Evolutionary conservation across 2,888 invertebrate species (phyloP).

Genomic region (Phaonia tiefii): DNA sequence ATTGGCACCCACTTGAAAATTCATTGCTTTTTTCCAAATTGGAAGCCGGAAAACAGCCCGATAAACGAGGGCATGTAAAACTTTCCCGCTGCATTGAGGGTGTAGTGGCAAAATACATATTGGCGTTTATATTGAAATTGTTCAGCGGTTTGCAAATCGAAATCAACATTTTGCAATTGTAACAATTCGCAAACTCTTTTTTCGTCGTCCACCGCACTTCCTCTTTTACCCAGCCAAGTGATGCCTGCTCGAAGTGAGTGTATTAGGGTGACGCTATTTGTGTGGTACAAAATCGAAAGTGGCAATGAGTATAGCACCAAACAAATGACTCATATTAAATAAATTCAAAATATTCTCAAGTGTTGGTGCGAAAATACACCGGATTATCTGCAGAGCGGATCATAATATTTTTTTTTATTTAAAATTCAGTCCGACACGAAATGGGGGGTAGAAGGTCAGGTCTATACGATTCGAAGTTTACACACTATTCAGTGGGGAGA

Average conservation of each 20-base stretch:
- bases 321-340: no score
- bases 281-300: no score
- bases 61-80: conserved; percentile 28
- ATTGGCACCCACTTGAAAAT: conserved; percentile 67
- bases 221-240: neutral
- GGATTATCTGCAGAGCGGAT: no score
- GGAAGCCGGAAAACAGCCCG: neutral
- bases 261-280: conserved; percentile 5
- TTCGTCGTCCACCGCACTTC: conserved; percentile 13
- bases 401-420: no score
- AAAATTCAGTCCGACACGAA: no score
- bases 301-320: no score
- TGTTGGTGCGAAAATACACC: no score
- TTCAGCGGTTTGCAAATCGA: conserved; percentile 66
- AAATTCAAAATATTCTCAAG: no score
- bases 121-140: conserved; percentile 67
- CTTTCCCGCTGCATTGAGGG: conserved; percentile 32
- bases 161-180: conserved; percentile 62
- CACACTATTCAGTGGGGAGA: no score
- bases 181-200: conserved; percentile 58
- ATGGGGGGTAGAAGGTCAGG: no score
- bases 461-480: no score
- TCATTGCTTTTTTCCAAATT: conserved; percentile 56
- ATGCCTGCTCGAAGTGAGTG: neutral
- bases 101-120: conserved; percentile 58